Base-by-base conservation (phyloP, 1,140 invertebrate genomes). In the Venturia canescens region DNA sequence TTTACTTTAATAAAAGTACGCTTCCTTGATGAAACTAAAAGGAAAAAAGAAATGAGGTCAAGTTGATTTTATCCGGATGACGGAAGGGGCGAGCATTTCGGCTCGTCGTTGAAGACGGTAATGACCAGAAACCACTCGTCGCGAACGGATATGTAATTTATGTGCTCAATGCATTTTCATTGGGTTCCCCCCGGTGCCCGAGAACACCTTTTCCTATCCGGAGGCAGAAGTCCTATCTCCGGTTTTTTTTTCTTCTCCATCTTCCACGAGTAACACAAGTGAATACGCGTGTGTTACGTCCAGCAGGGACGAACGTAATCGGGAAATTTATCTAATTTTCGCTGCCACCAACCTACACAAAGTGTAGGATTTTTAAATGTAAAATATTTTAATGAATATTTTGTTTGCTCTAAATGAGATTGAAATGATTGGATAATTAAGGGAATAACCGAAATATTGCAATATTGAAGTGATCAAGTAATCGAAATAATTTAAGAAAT, bases 41-140 rank as follows among this genome's bases (percentile, higher is more conserved):
- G 38, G 13, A 44, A 44, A 44, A 44, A 44, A 34, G 31, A 34
- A 89, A 89, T 60, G 84, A 82, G 88, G 88, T 88, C 88, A 88
- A 88, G 87, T 88, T 89, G 86, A 89, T 89, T 88, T 87, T 86
- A 85, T 86, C 80, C 85, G 79, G 83, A 81, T 78, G 80, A 78
- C 80, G 83, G 83, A 26, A 63, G 26, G 23, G 9, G 9, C 60
- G 60, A 34, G 69, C 83, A 78, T 84, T 63, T 74, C 60, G 66
- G 84, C 79, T 83, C 83, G 48, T 21, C 48, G 67, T 80, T 63
- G 84, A 53, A 79, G 50, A 21, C n/a, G 50, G 50, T n/a, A 53
- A 53, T 53, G n/a, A 53, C 50, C 50, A n/a, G 18, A 53, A 53
- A 53, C n/a, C 50, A 53, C 16, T 53, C 50, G 50, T 53, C 50